phyloP scores from a whole-genome alignment of 2,113 vertebrate genomes.

The Corythornis cristatus region DNA sequence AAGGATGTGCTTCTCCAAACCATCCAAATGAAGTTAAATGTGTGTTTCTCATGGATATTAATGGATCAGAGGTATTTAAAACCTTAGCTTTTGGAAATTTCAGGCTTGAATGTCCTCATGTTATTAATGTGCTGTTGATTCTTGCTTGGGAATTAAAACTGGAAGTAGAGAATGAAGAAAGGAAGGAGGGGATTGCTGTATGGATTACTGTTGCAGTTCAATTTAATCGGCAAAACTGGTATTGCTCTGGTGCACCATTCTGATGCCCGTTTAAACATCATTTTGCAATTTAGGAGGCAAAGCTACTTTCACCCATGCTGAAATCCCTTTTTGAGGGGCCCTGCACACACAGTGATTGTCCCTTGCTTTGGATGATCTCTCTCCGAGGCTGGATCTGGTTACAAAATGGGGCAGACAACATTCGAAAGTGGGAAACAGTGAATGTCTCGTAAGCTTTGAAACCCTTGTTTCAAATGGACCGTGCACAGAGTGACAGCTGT shows the following conservation, averaged over 20 bases:
- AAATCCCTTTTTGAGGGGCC: not conserved
- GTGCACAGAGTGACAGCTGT: not conserved
- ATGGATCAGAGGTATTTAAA: not conserved
- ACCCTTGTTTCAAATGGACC: not conserved
- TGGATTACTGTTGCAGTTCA: not conserved
- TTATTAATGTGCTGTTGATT: not conserved
- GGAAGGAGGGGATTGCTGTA: not conserved
- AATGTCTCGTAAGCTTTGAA: not conserved
- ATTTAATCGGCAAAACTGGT: not conserved
- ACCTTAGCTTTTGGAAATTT: not conserved
- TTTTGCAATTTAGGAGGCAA: not conserved
- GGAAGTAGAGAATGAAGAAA: not conserved
- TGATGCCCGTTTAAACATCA: not conserved
- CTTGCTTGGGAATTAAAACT: constrained; percentile 4
- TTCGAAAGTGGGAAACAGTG: not conserved
- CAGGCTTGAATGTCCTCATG: not conserved
- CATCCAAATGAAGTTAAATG: not conserved
- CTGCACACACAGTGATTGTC: accelerated
- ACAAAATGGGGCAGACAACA: not conserved
- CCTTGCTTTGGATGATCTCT: not conserved
- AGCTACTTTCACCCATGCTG: not conserved
- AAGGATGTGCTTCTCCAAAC: not conserved
- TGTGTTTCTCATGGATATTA: not conserved
- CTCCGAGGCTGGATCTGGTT: not conserved
- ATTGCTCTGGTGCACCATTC: not conserved